These are phyloP conservation scores for Crypturellus tataupa DNA, from an alignment of 2,797 vertebrate genomes.

Conservation along the genomic window DNA sequence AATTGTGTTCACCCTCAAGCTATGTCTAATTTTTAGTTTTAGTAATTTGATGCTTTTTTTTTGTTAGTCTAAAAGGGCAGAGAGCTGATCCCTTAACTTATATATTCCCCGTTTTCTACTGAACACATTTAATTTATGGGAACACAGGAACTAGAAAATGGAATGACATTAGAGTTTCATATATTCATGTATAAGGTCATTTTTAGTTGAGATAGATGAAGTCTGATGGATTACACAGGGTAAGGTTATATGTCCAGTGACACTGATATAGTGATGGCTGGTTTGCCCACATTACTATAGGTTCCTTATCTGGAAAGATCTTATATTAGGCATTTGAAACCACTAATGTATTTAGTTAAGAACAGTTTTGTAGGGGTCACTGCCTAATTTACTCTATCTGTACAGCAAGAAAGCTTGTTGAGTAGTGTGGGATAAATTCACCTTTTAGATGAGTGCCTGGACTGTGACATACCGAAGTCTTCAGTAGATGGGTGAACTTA, in stretches of 20 bases:
- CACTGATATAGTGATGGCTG: neutral
- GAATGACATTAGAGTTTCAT: constrained; percentile 42
- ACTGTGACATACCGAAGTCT: neutral
- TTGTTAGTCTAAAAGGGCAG: constrained; percentile 27
- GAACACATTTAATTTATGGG: constrained; percentile 36
- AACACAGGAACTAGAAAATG: constrained; percentile 26
- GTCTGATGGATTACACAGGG: constrained; percentile 32
- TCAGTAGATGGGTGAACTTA: neutral
- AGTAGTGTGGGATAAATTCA: neutral
- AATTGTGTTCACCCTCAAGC: constrained; percentile 4
- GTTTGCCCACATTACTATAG: neutral
- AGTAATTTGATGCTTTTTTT: neutral
- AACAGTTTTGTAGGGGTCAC: neutral
- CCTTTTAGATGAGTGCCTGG: neutral
- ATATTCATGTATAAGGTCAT: neutral
- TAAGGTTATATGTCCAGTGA: neutral
- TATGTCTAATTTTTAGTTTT: neutral
- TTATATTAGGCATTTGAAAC: neutral
- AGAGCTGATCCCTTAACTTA: constrained; percentile 7
- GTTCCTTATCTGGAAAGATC: neutral
- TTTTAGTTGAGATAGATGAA: constrained; percentile 11
- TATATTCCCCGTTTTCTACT: neutral
- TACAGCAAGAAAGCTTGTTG: neutral
- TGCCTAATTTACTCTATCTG: neutral
- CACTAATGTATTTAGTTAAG: constrained; percentile 23